Evolutionary conservation across 2,888 invertebrate genomes (phyloP), one percentile per base, ranked within the genome.

Genomic region (Hyposoter didymator): DNA sequence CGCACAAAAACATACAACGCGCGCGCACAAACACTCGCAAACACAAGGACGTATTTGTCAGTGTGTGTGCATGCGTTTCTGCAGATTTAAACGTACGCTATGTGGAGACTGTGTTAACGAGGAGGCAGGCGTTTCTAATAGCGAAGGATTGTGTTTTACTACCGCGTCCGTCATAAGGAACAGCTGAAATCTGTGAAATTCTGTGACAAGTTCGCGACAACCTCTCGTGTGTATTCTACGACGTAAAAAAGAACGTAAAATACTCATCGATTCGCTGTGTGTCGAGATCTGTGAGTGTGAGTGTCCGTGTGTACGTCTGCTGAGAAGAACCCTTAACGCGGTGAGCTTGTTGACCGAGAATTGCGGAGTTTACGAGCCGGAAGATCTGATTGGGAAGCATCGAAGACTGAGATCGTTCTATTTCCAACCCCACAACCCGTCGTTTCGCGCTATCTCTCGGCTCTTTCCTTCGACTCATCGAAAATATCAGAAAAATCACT

Each of bases 271-370:
- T 69, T n/a, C n/a, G 45, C 67, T 67, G 55, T 59, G 22, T 55
- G 66, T 73, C 47, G 32, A 62, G 39, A 69, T 47, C 59, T 39
- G 39, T 32, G n/a, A 22, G 59, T 28, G 43, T 22, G 39, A 2
- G 74, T 45, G 17, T 28, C n/a, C 35, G 52, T 35, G 52, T 35
- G 52, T 52, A 59, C 43, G 55, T 59, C 22, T 32, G 59, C 22
- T 14, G 12, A 35, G 39, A 55, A 35, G 35, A 72, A 74, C n/a
- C 59, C 10, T 62, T 28, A 22, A 47, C 17, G 22, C 14, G 35
- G 59, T 59, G 62, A 45, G 45, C 52, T 74, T 62, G 59, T 45
- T 74, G 59, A 28, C 22, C 55, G 72, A 73, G 55, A 39, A 73
- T 55, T 12, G 19, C 4, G 19, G 49, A 7, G 39, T 73, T 73